A percentile compares a stretch with the other conserved stretches of the same genome.
phyloP scores from a whole-genome alignment of 2,888 invertebrate genomes.

The Villa cingulata region DNA sequence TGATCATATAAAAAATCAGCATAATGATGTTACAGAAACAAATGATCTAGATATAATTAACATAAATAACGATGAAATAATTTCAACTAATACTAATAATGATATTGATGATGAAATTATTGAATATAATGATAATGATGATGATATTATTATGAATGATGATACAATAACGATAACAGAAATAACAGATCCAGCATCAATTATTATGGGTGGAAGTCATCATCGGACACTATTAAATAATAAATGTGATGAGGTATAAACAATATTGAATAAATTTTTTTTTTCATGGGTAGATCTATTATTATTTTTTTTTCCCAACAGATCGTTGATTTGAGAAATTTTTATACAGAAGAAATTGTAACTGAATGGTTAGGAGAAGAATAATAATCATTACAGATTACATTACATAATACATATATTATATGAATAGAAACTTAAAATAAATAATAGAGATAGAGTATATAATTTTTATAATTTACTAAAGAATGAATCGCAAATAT shows the following conservation, averaged over 20 bases:
- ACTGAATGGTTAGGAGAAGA: constrained; percentile 17
- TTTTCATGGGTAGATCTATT: no score
- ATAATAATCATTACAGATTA: no score
- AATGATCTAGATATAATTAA: neutral
- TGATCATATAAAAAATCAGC: constrained; percentile 57
- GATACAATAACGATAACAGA: neutral
- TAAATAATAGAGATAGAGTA: no score
- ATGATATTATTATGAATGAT: neutral
- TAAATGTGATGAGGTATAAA: constrained; percentile 21
- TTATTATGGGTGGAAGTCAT: constrained; percentile 12
- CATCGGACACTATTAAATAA: constrained; percentile 19
- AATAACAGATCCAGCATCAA: no score
- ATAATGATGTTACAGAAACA: constrained; percentile 25
- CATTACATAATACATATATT: no score
- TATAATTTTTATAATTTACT: no score
- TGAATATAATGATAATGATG: neutral
- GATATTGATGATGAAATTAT: constrained; percentile 4
- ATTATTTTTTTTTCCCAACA: constrained; percentile 13
- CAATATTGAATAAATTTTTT: neutral
- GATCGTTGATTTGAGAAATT: constrained; percentile 24
- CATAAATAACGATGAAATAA: constrained; percentile 1
- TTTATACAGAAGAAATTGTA: constrained; percentile 30
- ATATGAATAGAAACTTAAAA: no score
- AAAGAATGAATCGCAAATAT: no score
- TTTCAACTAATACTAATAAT: neutral